Base-by-base conservation (phyloP, 2,888 invertebrate genomes). In the Luperina testacea region DNA sequence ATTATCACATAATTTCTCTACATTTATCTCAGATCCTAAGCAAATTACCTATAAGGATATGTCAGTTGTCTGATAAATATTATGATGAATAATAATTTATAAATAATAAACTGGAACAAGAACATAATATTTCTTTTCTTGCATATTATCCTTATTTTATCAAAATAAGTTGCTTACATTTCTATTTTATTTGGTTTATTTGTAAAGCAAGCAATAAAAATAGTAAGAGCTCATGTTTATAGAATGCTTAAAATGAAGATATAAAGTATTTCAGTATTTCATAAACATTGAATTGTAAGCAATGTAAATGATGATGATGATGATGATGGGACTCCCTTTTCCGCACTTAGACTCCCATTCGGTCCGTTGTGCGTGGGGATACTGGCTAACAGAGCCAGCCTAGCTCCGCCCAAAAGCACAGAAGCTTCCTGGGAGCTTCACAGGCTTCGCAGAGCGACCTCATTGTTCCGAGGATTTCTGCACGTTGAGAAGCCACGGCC, bases 161-260 rank as follows among this genome's bases (percentile, higher is more conserved):
- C 15, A 20, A 72, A 7, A 45, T 38, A 4, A 20, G 6, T 57
- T 20, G n/a, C 4, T 78, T 78, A 45, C 9, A 61, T 53, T 38
- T 45, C 20, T 38, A 32, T 8, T 8, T 63, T 45, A 32, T 51
- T 61, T 57, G 20, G 42, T 42, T 65, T 71, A 51, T 68, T n/a
- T 69, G 53, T 38, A n/a, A 72, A 61, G 24, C 1, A 59, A 48
- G 13, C 51, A 77, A 67, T 77, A 57, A 27, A 27, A 64, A 17
- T 59, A 61, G 5, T 53, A 27, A 24, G 15, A 24, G 32, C n/a
- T 32, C 27, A 71, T 65, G 72, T 68, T 48, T 48, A 69, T 27
- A 20, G 27, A 57, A 63, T 63, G 61, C 7, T n/a, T 63, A 82
- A 72, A 82, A 81, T 72, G 71, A 68, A 82, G 61, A 77, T 63